A percentile compares a stretch with the other conserved stretches of the same genome.
Evolutionary conservation across 2,888 invertebrate species (phyloP).

Genomic region (Alsophila aescularia): DNA sequence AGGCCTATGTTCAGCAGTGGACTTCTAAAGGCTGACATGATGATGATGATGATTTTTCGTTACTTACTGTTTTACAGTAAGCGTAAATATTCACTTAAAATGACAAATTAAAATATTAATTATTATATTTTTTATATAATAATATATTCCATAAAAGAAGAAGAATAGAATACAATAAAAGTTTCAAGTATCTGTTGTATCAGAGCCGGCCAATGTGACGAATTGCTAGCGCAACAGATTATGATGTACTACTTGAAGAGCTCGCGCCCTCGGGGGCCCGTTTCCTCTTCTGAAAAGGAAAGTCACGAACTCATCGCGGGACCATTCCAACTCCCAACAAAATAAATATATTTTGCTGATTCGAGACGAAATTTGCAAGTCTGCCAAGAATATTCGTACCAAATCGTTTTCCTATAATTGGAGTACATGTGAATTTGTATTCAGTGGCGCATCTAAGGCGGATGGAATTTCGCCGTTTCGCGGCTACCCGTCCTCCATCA

Average conservation of each 20-base stretch:
- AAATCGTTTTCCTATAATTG: slow-evolving; percentile 85
- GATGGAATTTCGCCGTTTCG: slow-evolving; percentile 80
- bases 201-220: slow-evolving; percentile 34
- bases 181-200: slow-evolving; percentile 23
- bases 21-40: too few relatives aligned
- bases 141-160: too few relatives aligned
- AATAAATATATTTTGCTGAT: slow-evolving; percentile 84
- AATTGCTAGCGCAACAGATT: slow-evolving; percentile 44
- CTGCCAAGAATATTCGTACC: slow-evolving; percentile 84
- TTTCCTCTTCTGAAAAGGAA: slow-evolving; percentile 62
- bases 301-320: slow-evolving; percentile 71
- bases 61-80: too few relatives aligned
- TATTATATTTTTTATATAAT: too few relatives aligned
- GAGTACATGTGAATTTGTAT: slow-evolving; percentile 85
- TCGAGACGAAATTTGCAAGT: slow-evolving; percentile 82
- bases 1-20: too few relatives aligned
- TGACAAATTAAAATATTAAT: too few relatives aligned
- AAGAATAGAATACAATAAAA: too few relatives aligned
- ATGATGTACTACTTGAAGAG: slow-evolving; percentile 32
- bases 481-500: slow-evolving; percentile 76
- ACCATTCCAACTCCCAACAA: slow-evolving; percentile 73
- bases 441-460: slow-evolving; percentile 81
- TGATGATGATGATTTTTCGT: too few relatives aligned
- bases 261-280: slow-evolving; percentile 48
- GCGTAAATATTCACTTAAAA: too few relatives aligned